Evolutionary conservation across 2,113 vertebrate genomes (phyloP).

Genomic region (Nymphicus hollandicus): DNA sequence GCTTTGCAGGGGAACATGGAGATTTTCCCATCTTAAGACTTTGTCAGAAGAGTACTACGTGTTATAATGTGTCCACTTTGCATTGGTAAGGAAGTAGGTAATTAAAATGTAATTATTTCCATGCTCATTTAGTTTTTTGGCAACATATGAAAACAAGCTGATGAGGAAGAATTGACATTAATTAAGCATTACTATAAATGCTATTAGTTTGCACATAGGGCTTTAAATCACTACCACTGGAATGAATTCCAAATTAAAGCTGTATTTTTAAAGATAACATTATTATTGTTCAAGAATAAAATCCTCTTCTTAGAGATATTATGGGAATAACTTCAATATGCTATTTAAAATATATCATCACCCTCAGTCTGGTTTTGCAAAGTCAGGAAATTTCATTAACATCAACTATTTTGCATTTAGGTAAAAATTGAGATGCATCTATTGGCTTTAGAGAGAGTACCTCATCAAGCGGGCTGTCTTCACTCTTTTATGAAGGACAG

Average conservation of each 20-base stretch:
- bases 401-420: neutral
- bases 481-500: neutral
- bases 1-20: neutral
- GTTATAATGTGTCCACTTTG: neutral
- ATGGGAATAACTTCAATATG: neutral
- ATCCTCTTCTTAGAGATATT: neutral
- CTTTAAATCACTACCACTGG: neutral
- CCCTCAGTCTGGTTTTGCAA: neutral
- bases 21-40: neutral
- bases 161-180: neutral
- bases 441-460: neutral
- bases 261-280: neutral
- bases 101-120: neutral
- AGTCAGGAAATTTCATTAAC: neutral
- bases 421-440: neutral
- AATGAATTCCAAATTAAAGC: constrained; percentile 2
- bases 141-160: neutral
- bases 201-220: neutral
- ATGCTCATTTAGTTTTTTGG: neutral
- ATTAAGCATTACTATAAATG: neutral
- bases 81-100: neutral
- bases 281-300: neutral
- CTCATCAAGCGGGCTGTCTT: neutral
- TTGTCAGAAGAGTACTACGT: neutral
- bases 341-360: neutral